Percentiles rank a stretch among this genome's conserved stretches.
phyloP scores from a whole-genome alignment of 2,888 invertebrate species.

The Loripinus fragilis region DNA sequence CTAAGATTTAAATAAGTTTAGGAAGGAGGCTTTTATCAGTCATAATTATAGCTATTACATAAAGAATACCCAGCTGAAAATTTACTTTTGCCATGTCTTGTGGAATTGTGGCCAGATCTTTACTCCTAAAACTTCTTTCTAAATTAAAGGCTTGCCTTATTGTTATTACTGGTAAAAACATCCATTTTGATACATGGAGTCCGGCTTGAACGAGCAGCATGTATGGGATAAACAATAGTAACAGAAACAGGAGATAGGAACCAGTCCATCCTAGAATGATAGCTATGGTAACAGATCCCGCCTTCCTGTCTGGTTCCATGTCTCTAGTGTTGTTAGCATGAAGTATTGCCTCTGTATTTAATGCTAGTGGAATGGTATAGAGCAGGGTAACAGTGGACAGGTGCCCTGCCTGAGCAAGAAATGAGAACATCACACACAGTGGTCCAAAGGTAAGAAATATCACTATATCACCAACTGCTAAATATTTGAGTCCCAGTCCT shows the following conservation, averaged over 20 bases:
- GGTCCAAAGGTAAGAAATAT: slow-evolving; percentile 97
- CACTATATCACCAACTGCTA: slow-evolving; percentile 96
- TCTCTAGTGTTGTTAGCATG: slow-evolving; percentile 98
- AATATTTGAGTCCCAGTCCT: slow-evolving; percentile 97
- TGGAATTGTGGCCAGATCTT: slow-evolving; percentile 92
- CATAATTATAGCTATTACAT: slow-evolving; percentile 81
- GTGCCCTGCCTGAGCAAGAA: slow-evolving; percentile 94
- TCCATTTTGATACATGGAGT: slow-evolving; percentile 93
- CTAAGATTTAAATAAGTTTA: slow-evolving; percentile 49
- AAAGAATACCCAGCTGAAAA: slow-evolving; percentile 94
- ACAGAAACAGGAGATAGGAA: slow-evolving; percentile 95
- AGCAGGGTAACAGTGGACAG: slow-evolving; percentile 96
- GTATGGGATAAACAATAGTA: slow-evolving; percentile 95
- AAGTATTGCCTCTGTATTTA: slow-evolving; percentile 97
- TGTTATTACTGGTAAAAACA: slow-evolving; percentile 94
- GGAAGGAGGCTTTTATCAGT: slow-evolving; percentile 60
- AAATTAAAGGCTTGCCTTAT: slow-evolving; percentile 94
- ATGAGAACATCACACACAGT: slow-evolving; percentile 96
- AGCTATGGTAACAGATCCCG: slow-evolving; percentile 97
- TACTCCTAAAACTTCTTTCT: slow-evolving; percentile 93
- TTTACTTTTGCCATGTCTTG: slow-evolving; percentile 95
- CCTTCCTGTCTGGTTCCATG: slow-evolving; percentile 93
- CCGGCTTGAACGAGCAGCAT: slow-evolving; percentile 90
- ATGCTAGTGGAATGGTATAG: slow-evolving; percentile 95
- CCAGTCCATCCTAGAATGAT: slow-evolving; percentile 95